These are phyloP conservation scores for Platalea minor DNA, from an alignment of 2,797 vertebrate species.

Conservation along the genomic window DNA sequence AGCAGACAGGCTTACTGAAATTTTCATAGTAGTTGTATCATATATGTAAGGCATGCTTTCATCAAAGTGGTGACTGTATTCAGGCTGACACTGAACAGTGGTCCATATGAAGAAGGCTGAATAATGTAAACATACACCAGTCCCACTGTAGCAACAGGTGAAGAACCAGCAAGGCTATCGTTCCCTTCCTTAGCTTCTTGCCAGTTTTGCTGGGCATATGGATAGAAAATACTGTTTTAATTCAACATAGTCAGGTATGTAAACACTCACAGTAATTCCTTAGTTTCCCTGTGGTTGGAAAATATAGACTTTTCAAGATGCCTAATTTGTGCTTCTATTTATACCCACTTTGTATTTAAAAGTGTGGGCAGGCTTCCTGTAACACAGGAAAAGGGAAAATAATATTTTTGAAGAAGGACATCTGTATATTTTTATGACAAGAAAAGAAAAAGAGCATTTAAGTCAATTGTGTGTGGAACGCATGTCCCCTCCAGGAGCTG, in stretches of 20 bases:
- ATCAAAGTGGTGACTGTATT: background rate
- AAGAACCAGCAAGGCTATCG: background rate
- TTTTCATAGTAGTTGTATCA: constrained; percentile 16
- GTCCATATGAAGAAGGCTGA: background rate
- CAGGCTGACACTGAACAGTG: background rate
- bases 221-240: background rate
- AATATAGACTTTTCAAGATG: constrained; percentile 68
- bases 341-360: constrained; percentile 74
- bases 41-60: background rate
- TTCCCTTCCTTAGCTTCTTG: background rate
- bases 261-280: constrained; percentile 50
- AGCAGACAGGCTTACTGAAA: constrained; percentile 32
- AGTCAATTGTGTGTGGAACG: constrained; percentile 46
- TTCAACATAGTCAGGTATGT: background rate
- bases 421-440: constrained; percentile 65
- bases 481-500: constrained; percentile 53
- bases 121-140: background rate
- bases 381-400: constrained; percentile 67
- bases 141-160: background rate
- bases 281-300: constrained; percentile 69
- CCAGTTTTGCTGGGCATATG: background rate
- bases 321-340: constrained; percentile 74
- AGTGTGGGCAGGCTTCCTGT: constrained; percentile 72
- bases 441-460: constrained; percentile 25
- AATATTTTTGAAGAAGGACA: constrained; percentile 49